phyloP scores from a whole-genome alignment of 30 jellyfish, hydroid and myxozoan species.

The Aurelia sp. region DNA sequence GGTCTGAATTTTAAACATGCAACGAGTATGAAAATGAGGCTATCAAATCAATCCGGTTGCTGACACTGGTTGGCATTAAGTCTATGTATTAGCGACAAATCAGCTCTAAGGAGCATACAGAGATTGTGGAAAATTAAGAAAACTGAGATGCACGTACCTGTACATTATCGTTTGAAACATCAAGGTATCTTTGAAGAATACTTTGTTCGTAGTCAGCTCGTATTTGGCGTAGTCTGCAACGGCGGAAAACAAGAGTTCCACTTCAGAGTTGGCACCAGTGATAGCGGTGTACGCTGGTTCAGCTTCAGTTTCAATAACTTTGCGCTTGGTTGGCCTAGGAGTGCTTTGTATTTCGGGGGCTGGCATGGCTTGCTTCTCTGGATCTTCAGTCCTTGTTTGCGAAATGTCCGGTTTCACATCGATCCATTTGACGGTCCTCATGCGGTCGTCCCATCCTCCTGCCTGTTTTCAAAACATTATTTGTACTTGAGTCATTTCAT shows the following conservation, averaged over 20 bases:
- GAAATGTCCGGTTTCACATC: conserved; percentile 55
- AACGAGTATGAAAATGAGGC: no score
- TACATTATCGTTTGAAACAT: conserved; percentile 85
- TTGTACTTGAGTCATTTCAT: no score
- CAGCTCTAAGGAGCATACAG: no score
- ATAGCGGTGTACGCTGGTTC: conserved; percentile 78
- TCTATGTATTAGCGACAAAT: no score
- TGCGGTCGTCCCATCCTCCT: conserved; percentile 88
- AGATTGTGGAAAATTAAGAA: no score
- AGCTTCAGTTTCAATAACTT: conserved; percentile 76
- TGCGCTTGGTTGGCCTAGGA: conserved; percentile 67
- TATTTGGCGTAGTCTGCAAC: conserved; percentile 77
- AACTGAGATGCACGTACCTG: conserved; percentile 60
- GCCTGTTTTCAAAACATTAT: conserved; percentile 21
- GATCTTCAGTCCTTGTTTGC: conserved; percentile 35
- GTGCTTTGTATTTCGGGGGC: conserved; percentile 11
- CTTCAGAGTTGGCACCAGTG: conserved; percentile 73
- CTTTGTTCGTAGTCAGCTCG: conserved; percentile 25
- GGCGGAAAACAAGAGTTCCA: conserved; percentile 66
- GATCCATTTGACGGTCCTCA: conserved; percentile 84
- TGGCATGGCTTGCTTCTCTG: conserved; percentile 4
- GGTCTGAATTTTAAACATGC: no score
- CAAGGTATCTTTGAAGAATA: conserved; percentile 83
- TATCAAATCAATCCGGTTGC: no score
- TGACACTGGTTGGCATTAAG: no score